Evolutionary conservation across 2,113 vertebrate genomes (phyloP), one percentile per base, ranked within the genome.

Genomic region (Morone chrysops): DNA sequence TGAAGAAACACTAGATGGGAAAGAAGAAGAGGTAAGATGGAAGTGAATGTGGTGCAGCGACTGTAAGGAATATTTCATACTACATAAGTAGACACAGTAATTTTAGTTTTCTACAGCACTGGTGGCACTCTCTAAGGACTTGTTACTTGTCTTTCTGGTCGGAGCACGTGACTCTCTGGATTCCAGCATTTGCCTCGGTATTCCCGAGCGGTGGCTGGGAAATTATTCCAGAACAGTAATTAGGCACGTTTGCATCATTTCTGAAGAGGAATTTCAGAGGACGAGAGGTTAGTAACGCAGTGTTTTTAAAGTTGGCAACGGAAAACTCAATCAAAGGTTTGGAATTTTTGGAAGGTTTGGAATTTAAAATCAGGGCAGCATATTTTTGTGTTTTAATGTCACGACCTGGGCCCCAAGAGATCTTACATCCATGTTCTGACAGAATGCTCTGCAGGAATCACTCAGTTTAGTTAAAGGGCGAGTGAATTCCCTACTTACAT

Each of bases 191-290:
- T 68, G 22, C 50, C 38, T 36, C 18, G 2, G 20, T 62, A 50
- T 78, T 85, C 80, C 77, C 14, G 11, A 54, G 74, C 0, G 12
- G 43, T 12, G 4, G 8, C 0, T 2, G 51, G 38, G 16, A 77
- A 80, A 61, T 82, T 65, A 67, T 83, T 85, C 63, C 48, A 57
- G 22, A 68, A 50, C 22, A 7, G 69, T 87, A 84, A 90, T 93
- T 83, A 86, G 79, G 25, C 4, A 43, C 31, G 78, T 88, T 84
- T 85, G 57, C 47, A 41, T 80, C 56, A 56, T 70, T 84, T 81
- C 56, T 75, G 74, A 38, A 63, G 74, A 51, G 67, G 41, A 10
- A 9, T 78, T 80, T 70, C 13, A 11, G 57, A 66, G 78, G 72
- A 80, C 57, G 57, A 70, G 25, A 2, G 31, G 13, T 70, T 68